These are phyloP conservation scores for Anisognathus igniventris DNA, from an alignment of 2,797 vertebrate genomes.

Conservation along the genomic window DNA sequence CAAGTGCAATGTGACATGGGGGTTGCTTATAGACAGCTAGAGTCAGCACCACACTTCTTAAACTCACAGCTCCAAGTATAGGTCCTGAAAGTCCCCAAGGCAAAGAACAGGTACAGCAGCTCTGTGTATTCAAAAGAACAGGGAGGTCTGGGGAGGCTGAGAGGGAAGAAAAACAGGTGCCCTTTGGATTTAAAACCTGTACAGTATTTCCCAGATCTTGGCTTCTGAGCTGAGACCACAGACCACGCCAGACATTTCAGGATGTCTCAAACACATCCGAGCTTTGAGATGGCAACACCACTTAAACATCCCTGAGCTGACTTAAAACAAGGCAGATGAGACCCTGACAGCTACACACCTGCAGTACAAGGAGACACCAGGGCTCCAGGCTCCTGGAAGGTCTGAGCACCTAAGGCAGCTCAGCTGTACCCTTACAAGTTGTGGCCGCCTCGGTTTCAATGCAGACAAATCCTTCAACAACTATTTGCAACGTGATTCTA, in stretches of 20 bases:
- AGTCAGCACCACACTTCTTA: accelerated
- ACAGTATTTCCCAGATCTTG: background rate
- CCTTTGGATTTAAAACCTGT: accelerated
- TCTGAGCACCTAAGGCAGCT: background rate
- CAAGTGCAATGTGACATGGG: background rate
- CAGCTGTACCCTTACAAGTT: background rate
- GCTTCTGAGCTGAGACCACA: background rate
- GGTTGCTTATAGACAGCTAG: background rate
- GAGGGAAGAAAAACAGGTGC: background rate
- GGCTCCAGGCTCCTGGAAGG: accelerated
- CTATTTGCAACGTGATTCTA: accelerated
- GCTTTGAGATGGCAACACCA: background rate
- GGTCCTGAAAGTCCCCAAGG: background rate
- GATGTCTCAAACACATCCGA: background rate
- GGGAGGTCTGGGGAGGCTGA: background rate
- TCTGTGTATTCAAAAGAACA: background rate
- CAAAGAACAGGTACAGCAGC: background rate
- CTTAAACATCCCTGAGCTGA: accelerated
- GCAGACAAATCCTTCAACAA: background rate
- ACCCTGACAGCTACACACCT: background rate
- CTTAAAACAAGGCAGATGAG: background rate
- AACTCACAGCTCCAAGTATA: background rate
- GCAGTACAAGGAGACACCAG: accelerated
- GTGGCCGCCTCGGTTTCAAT: accelerated
- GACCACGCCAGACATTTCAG: accelerated